Conservation (phyloP, 2,797 vertebrate genomes). For the Propithecus deckenii region DNA sequence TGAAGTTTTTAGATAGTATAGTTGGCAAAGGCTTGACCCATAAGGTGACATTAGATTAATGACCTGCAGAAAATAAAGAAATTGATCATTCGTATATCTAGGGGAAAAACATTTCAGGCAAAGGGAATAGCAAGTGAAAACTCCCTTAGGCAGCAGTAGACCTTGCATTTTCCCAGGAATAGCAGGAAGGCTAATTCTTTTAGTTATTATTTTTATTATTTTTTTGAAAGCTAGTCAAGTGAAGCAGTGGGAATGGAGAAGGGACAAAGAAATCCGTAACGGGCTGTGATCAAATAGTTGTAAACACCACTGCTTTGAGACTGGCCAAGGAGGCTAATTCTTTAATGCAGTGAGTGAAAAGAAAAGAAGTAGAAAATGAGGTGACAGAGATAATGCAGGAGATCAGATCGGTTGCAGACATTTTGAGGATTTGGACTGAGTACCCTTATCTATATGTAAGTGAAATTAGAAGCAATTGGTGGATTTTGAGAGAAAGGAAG, state of each 20-base stretch:
- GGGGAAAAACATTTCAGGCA: neutral
- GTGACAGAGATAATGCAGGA: neutral
- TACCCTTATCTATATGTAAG: neutral
- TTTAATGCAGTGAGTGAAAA: neutral
- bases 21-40: neutral
- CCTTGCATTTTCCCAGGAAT: neutral
- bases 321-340: neutral
- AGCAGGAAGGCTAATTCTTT: neutral
- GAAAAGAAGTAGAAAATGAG: neutral
- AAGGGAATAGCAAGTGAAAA: neutral
- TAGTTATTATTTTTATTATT: neutral
- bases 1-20: neutral
- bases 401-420: neutral
- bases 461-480: neutral
- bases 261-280: neutral
- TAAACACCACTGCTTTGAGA: neutral
- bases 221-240: neutral
- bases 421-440: neutral
- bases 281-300: neutral
- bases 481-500: neutral
- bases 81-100: neutral
- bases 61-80: neutral
- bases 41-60: neutral
- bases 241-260: neutral
- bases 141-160: neutral